Conservation (phyloP, 2,113 vertebrate genomes). For the Scartelaos histophorus region DNA sequence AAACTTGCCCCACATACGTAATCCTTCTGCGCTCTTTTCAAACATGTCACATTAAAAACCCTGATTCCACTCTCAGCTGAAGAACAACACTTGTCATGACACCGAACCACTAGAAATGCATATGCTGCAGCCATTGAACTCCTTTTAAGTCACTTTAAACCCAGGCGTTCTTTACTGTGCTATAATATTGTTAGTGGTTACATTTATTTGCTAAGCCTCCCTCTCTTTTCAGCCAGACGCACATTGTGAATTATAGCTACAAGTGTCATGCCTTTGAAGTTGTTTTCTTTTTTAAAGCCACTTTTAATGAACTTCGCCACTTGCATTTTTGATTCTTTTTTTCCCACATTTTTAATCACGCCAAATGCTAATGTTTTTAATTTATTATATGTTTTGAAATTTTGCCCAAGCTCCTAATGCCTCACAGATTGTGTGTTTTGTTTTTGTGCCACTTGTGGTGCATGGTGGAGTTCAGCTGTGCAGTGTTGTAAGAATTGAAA, state of each 20-base stretch:
- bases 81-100: neutral
- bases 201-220: conserved; percentile 53
- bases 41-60: neutral
- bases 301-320: conserved; percentile 63
- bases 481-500: conserved; percentile 32
- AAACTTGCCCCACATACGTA: conserved; percentile 30
- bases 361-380: conserved; percentile 69
- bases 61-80: neutral
- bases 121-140: conserved; percentile 9
- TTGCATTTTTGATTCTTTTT: conserved; percentile 43
- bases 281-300: conserved; percentile 35
- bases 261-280: conserved; percentile 47
- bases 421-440: conserved; percentile 39
- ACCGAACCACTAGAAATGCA: neutral
- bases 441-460: conserved; percentile 23
- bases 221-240: conserved; percentile 33
- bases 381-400: conserved; percentile 71
- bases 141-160: neutral
- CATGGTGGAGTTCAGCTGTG: conserved; percentile 41
- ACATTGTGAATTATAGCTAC: conserved; percentile 46
- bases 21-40: conserved; percentile 21
- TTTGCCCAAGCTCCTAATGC: conserved; percentile 47
- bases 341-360: conserved; percentile 60
- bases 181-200: conserved; percentile 40
- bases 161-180: conserved; percentile 35